phyloP scores from a whole-genome alignment of 2,888 invertebrate genomes.

The Lasioglossum marginatum region DNA sequence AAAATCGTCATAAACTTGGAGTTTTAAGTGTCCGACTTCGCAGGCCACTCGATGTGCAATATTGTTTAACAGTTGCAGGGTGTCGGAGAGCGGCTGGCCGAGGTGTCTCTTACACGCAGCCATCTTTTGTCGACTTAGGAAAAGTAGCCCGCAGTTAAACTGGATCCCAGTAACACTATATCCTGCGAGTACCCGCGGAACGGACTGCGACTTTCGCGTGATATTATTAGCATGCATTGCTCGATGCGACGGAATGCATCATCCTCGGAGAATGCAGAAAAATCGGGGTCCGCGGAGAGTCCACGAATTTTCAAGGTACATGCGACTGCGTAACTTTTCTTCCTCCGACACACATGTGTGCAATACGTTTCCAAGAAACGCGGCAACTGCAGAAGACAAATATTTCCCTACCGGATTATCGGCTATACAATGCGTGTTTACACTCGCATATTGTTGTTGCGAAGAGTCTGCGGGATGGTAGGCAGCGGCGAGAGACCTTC shows the following conservation, averaged over 20 bases:
- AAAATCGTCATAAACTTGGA: background rate
- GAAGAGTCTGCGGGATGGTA: background rate
- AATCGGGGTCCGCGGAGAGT: background rate
- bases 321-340: background rate
- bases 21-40: background rate
- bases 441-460: background rate
- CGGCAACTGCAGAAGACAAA: background rate
- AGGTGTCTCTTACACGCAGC: background rate
- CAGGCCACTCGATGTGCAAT: background rate
- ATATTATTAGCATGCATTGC: constrained; percentile 57
- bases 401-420: background rate
- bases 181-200: constrained; percentile 18
- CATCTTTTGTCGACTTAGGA: background rate
- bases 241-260: constrained; percentile 39
- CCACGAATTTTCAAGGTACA: background rate
- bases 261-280: constrained; percentile 46
- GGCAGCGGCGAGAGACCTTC: background rate
- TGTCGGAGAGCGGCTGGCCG: background rate
- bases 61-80: background rate
- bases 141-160: constrained; percentile 30
- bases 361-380: background rate
- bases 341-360: background rate
- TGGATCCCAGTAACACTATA: constrained; percentile 37
- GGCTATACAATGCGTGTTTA: background rate
- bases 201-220: constrained; percentile 35